A percentile compares a stretch with the other conserved stretches of the same genome.
phyloP scores from a whole-genome alignment of 2,888 invertebrate genomes.

The Chorisops tibialis region DNA sequence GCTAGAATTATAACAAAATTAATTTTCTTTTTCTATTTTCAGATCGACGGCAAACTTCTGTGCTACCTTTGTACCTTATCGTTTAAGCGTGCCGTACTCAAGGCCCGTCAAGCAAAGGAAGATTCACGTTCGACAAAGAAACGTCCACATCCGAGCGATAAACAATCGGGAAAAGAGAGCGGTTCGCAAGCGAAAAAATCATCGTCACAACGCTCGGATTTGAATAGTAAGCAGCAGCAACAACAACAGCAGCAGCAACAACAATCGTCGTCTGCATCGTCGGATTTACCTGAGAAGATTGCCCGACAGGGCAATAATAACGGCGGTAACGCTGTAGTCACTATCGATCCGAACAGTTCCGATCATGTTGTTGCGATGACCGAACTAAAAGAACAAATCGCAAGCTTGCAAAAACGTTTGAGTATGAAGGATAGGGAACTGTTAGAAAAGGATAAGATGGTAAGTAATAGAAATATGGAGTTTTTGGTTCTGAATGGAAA shows the following conservation, averaged over 20 bases:
- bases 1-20: background rate
- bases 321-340: slow-evolving; percentile 43
- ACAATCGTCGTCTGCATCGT: slow-evolving; percentile 32
- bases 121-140: slow-evolving; percentile 60
- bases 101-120: slow-evolving; percentile 80
- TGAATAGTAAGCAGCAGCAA: background rate
- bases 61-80: slow-evolving; percentile 96
- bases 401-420: slow-evolving; percentile 84
- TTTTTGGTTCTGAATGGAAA: slow-evolving; percentile 31
- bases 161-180: slow-evolving; percentile 36
- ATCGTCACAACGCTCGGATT: background rate
- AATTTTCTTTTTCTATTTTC: slow-evolving; percentile 42
- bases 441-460: slow-evolving; percentile 86
- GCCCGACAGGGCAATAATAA: slow-evolving; percentile 37
- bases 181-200: background rate
- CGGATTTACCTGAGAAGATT: slow-evolving; percentile 48
- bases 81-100: slow-evolving; percentile 85
- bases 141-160: slow-evolving; percentile 48
- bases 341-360: slow-evolving; percentile 76
- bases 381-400: slow-evolving; percentile 89
- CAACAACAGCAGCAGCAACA: background rate
- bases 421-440: slow-evolving; percentile 80
- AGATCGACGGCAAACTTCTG: slow-evolving; percentile 92
- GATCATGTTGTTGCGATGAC: slow-evolving; percentile 94
- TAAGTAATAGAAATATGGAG: slow-evolving; percentile 51